These are phyloP conservation scores for Rhinophrynus dorsalis DNA, from an alignment of 2,797 vertebrate species.

Conservation along the genomic window DNA sequence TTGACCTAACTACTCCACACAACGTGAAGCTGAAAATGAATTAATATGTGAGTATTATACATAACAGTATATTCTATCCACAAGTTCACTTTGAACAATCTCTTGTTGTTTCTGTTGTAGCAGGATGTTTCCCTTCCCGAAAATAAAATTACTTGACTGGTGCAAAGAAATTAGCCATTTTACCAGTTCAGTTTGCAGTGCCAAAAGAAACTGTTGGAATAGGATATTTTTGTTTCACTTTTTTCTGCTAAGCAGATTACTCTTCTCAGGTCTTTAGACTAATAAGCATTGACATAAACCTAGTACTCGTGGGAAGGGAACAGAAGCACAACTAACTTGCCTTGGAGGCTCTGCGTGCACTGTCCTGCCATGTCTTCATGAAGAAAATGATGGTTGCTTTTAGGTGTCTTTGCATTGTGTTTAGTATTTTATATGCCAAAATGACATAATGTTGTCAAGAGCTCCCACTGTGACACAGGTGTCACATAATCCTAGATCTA, in stretches of 20 bases:
- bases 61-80: too few species aligned
- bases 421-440: background rate
- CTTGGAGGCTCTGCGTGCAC: background rate
- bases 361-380: too few species aligned
- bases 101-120: too few species aligned
- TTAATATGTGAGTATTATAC: too few species aligned
- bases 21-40: too few species aligned
- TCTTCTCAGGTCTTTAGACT: background rate
- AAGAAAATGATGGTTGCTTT: too few species aligned
- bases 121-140: conserved; percentile 5
- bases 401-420: background rate
- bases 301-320: background rate
- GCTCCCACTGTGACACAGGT: background rate
- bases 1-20: too few species aligned
- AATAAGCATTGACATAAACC: conserved; percentile 2
- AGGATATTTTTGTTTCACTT: background rate
- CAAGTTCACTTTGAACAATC: too few species aligned
- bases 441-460: background rate
- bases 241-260: conserved; percentile 1
- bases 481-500: too few species aligned
- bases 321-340: conserved; percentile 1
- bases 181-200: background rate
- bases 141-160: conserved; percentile 1
- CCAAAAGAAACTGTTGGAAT: background rate
- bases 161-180: background rate